Evolutionary conservation across 2,113 vertebrate species (phyloP).

Genomic region (Syrmaticus mikado): DNA sequence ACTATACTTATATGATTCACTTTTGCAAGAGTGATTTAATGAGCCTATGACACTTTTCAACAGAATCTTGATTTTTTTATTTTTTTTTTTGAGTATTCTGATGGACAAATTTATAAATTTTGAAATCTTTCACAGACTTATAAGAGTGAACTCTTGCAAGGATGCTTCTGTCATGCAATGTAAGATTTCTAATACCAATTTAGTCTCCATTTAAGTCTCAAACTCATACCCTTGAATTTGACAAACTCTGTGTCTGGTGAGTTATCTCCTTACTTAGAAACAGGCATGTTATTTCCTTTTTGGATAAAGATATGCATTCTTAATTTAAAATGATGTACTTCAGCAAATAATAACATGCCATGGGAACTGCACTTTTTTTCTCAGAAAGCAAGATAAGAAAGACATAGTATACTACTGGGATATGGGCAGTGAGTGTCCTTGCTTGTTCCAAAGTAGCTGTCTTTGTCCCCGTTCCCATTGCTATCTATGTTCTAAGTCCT

Average conservation of each 20-base stretch:
- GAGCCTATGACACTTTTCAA: neutral
- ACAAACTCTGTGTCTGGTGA: neutral
- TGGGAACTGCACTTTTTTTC: neutral
- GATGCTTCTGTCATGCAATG: neutral
- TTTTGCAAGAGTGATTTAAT: slow-evolving; percentile 7
- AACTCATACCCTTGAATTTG: neutral
- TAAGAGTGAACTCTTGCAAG: neutral
- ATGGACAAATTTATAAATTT: neutral
- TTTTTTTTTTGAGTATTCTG: neutral
- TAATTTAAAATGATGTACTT: neutral
- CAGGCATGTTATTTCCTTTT: neutral
- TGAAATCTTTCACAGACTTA: slow-evolving; percentile 16
- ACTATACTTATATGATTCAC: neutral
- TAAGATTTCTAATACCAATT: neutral
- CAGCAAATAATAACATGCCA: neutral
- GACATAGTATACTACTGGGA: neutral
- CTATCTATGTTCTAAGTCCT: neutral
- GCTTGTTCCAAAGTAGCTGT: neutral
- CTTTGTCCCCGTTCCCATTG: neutral
- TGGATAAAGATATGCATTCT: neutral
- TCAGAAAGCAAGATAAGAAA: neutral
- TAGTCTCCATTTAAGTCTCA: neutral
- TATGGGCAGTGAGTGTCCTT: neutral
- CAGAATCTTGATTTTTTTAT: neutral
- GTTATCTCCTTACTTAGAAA: neutral